Evolutionary conservation across 2,113 vertebrate species (phyloP).

Genomic region (Chionomys nivalis): DNA sequence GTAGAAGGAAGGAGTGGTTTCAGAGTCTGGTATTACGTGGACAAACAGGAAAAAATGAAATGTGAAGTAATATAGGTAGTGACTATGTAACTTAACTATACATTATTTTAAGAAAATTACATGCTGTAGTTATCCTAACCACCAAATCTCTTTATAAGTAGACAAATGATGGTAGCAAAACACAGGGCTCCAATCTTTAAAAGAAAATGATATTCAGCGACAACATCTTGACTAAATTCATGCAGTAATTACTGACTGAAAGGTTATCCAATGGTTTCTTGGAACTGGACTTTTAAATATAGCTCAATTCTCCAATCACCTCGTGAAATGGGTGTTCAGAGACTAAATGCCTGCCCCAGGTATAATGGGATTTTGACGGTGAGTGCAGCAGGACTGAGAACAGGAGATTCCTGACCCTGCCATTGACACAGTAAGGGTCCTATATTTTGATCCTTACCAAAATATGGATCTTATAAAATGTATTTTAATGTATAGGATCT

Average conservation of each 20-base stretch:
- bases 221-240: not conserved
- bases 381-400: not conserved
- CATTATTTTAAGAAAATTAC: not conserved
- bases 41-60: not conserved
- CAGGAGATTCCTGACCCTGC: not conserved
- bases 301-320: not conserved
- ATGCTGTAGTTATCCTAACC: not conserved
- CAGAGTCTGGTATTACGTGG: not conserved
- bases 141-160: not conserved
- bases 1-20: not conserved
- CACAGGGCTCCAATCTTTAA: not conserved
- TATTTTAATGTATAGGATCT: not conserved
- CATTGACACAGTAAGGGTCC: not conserved
- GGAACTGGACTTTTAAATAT: not conserved
- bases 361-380: not conserved
- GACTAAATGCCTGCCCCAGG: not conserved
- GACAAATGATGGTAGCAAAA: not conserved
- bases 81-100: not conserved
- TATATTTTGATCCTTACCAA: not conserved
- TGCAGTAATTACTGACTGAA: slow-evolving; percentile 19
- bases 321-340: not conserved
- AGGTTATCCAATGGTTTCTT: not conserved
- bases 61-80: not conserved
- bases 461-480: not conserved
- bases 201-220: not conserved